Evolutionary conservation across 1,140 invertebrate genomes (phyloP), one percentile per base, ranked within the genome.

Genomic region (Calephelis virginiensis): DNA sequence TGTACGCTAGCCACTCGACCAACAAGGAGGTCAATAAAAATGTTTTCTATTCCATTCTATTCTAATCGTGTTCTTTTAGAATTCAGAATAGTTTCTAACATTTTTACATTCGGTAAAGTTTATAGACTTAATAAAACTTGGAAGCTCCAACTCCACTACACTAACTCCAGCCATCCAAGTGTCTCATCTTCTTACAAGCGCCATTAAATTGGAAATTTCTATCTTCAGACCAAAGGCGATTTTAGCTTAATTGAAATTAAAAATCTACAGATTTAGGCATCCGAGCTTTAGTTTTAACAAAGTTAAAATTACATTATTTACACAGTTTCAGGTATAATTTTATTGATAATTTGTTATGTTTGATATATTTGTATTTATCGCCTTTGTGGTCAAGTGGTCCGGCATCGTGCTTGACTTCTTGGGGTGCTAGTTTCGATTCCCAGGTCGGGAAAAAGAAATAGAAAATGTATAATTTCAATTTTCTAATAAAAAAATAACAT

Each of bases 201-300:
- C 48, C 45, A 64, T 68, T 60, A 73, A 71, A 63, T 71, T 62
- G 63, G 65, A 61, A 62, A 66, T 65, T 72, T 73, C 73, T 76
- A 75, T 74, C 68, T 68, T 50, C 66, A 67, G 61, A 66, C 73
- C 66, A 63, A 68, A 64, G 59, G 53, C 66, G 66, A 67, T 64
- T 73, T 69, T 66, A 74, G 69, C 64, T 71, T 80, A 76, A 80
- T 80, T 77, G 74, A 72, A 80, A 76, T 63, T 68, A 65, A 53
- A 70, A 73, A 78, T 74, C 68, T 64, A 66, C 61, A 61, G 60
- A 73, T 70, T 72, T 66, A 69, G 50, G 61, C 46, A 63, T 71
- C 61, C 46, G 67, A 63, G 61, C 28, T 64, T 64, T 38, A 47
- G 38, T 63, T 71, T 67, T 67, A 47, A 63, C 17, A 66, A 70